These are phyloP conservation scores for Sander vitreus DNA, from an alignment of 2,113 vertebrate genomes.

Conservation along the genomic window DNA sequence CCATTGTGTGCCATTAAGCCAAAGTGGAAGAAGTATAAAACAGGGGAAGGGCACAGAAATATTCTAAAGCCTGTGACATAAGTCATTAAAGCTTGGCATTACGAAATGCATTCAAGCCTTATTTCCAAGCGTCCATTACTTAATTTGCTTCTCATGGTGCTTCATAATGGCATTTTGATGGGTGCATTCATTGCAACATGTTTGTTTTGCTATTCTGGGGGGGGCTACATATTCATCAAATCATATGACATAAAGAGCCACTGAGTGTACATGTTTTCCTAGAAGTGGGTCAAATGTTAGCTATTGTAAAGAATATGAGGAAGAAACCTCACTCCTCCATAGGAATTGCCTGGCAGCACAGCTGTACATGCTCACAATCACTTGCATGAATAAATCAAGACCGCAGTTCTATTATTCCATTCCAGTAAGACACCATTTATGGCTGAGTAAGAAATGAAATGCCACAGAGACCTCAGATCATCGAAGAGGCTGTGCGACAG, in stretches of 20 bases:
- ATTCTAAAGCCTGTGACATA: slow-evolving; percentile 45
- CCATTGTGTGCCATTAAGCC: slow-evolving; percentile 47
- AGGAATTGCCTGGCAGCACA: slow-evolving; percentile 42
- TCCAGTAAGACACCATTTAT: slow-evolving; percentile 70
- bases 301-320: slow-evolving; percentile 59
- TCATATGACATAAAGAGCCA: slow-evolving; percentile 53
- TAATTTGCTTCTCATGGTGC: slow-evolving; percentile 52
- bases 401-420: slow-evolving; percentile 67
- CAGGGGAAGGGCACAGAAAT: slow-evolving; percentile 16
- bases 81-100: slow-evolving; percentile 55
- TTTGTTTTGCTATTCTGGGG: slow-evolving; percentile 52
- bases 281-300: slow-evolving; percentile 75
- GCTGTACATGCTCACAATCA: slow-evolving; percentile 60
- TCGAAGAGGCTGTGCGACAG: slow-evolving; percentile 41
- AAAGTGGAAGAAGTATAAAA: slow-evolving; percentile 52
- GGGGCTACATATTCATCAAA: slow-evolving; percentile 58
- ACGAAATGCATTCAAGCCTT: slow-evolving; percentile 54
- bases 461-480: slow-evolving; percentile 71
- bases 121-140: slow-evolving; percentile 60
- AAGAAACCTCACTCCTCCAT: slow-evolving; percentile 39
- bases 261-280: slow-evolving; percentile 39
- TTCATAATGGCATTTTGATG: slow-evolving; percentile 68
- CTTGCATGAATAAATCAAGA: slow-evolving; percentile 76
- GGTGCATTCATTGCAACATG: slow-evolving; percentile 53
- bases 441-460: slow-evolving; percentile 73